Conservation (phyloP, 2,113 vertebrate species). For the Helogale parvula region DNA sequence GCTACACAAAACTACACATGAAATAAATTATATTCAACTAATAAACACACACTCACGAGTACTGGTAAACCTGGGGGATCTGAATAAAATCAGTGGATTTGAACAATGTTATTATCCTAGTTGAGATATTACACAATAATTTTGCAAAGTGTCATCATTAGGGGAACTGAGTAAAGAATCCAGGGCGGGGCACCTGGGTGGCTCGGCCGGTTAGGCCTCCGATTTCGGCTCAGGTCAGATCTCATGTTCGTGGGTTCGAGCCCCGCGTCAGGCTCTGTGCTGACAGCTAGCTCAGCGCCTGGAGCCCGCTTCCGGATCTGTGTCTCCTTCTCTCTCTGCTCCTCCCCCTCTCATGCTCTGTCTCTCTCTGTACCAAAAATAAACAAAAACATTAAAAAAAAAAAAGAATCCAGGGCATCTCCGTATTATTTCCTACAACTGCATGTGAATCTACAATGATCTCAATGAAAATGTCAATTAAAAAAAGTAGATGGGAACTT, state of each 20-base stretch:
- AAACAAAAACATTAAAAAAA: too few species aligned
- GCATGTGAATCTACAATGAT: constrained; percentile 15
- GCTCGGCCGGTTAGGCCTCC: too few species aligned
- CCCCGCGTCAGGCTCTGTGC: too few species aligned
- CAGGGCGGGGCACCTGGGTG: neutral
- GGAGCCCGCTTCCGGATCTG: too few species aligned
- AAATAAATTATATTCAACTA: neutral
- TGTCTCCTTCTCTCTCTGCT: too few species aligned
- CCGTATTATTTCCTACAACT: constrained; percentile 2
- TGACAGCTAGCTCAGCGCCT: too few species aligned
- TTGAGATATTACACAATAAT: neutral
- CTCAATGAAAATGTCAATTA: neutral
- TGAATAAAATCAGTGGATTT: constrained; percentile 1
- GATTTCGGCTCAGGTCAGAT: too few species aligned
- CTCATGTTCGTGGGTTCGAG: too few species aligned
- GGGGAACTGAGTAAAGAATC: neutral
- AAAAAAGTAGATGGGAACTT: constrained; percentile 1
- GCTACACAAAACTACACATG: neutral
- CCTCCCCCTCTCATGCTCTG: too few species aligned
- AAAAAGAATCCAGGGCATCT: neutral
- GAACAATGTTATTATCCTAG: constrained; percentile 28
- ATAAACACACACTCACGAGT: neutral
- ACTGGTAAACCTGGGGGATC: neutral
- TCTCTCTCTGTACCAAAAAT: too few species aligned
- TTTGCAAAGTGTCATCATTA: constrained; percentile 6